Evolutionary conservation across 35 echinoderm and acorn worm species (phyloP).

Genomic region (Lytechinus pictus): DNA sequence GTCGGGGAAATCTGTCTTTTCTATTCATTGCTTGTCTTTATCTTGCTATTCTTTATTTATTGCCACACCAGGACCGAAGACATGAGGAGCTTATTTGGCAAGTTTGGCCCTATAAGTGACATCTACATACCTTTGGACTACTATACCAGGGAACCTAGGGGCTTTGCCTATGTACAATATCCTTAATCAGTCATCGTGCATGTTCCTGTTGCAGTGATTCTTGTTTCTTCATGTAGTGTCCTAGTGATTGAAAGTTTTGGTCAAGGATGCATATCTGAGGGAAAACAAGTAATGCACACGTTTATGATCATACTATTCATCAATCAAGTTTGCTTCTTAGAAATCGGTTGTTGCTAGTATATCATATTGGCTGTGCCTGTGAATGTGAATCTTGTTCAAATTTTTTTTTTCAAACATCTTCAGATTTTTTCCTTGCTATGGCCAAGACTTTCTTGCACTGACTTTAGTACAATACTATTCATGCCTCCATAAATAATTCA

Average conservation of each 20-base stretch:
- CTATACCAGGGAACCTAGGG: constrained; percentile 74
- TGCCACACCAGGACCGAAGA: constrained; percentile 69
- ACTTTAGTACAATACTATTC: too few relatives aligned
- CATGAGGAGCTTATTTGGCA: constrained; percentile 73
- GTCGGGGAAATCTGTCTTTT: not conserved
- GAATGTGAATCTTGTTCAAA: not conserved
- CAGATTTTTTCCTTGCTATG: not conserved
- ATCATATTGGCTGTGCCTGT: not conserved
- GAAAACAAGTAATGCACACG: not conserved
- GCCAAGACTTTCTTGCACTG: not conserved
- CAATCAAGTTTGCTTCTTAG: not conserved
- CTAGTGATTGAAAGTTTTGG: not conserved
- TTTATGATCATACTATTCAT: not conserved
- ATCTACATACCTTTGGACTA: constrained; percentile 92
- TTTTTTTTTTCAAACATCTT: not conserved
- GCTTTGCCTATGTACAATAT: constrained; percentile 96
- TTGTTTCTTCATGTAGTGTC: not conserved
- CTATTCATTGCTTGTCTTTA: not conserved
- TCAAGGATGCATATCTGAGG: not conserved
- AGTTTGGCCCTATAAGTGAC: constrained; percentile 84
- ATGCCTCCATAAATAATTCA: too few relatives aligned
- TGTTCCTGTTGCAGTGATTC: not conserved
- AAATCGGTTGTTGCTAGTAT: not conserved
- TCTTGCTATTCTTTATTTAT: not conserved
- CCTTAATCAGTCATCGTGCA: constrained; percentile 53